These are phyloP conservation scores for Epizoanthus illoricatus DNA, from an alignment of 92 coral and sea anemone species.

Conservation along the genomic window DNA sequence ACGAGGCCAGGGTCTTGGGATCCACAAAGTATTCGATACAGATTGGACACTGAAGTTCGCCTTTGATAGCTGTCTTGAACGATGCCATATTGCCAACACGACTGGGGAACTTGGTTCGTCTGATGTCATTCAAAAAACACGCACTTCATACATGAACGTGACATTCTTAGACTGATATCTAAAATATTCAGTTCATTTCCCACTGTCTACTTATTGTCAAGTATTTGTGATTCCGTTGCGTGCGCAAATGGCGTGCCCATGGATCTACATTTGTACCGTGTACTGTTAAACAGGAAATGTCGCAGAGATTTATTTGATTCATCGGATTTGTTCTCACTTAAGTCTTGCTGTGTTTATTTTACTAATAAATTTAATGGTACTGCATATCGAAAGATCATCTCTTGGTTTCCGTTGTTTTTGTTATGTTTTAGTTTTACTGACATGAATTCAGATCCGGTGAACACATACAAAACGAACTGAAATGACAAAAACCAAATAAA, in stretches of 20 bases:
- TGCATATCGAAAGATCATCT: too few relatives aligned
- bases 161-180: background rate
- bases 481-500: too few relatives aligned
- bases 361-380: too few relatives aligned
- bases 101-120: background rate
- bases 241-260: background rate
- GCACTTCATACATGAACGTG: background rate
- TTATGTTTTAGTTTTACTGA: too few relatives aligned
- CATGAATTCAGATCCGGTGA: too few relatives aligned
- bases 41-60: slow-evolving; percentile 41
- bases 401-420: too few relatives aligned
- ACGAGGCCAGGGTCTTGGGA: slow-evolving; percentile 44
- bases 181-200: background rate
- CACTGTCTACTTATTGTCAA: background rate
- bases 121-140: background rate
- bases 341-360: too few relatives aligned
- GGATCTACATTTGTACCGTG: background rate
- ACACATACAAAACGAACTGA: too few relatives aligned
- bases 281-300: slow-evolving; percentile 5
- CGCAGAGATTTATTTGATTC: background rate
- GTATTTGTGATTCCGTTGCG: slow-evolving; percentile 1
- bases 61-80: slow-evolving; percentile 16
- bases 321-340: background rate
- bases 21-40: slow-evolving; percentile 44
- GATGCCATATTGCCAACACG: slow-evolving; percentile 22